phyloP scores from a whole-genome alignment of 64 coral and sea anemone genomes.

The Stylophora pistillata region DNA sequence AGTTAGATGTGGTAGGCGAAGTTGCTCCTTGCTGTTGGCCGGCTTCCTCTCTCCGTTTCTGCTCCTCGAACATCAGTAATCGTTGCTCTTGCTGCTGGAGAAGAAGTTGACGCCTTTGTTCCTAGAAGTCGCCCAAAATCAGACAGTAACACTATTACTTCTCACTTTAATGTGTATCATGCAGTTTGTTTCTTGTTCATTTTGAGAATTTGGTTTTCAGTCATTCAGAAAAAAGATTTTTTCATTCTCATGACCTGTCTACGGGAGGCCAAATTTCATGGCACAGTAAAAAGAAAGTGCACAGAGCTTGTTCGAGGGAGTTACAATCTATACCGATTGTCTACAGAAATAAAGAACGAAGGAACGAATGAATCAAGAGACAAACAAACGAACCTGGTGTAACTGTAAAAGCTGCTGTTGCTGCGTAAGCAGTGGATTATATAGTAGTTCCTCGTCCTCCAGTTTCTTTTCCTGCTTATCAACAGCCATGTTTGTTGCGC shows the following conservation, averaged over 20 bases:
- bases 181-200: too few species aligned
- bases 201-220: too few species aligned
- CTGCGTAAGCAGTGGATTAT: slow-evolving; percentile 62
- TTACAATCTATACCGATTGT: neutral
- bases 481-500: neutral
- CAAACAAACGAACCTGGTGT: slow-evolving; percentile 45
- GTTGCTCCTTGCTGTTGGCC: neutral
- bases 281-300: too few species aligned
- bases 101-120: slow-evolving; percentile 56
- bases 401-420: slow-evolving; percentile 58
- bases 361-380: neutral
- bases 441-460: slow-evolving; percentile 37
- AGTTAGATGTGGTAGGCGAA: neutral
- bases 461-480: slow-evolving; percentile 54
- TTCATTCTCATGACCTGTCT: too few species aligned
- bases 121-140: neutral
- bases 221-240: too few species aligned
- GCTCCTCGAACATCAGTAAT: slow-evolving; percentile 43
- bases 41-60: slow-evolving; percentile 3
- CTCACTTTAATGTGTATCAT: too few species aligned
- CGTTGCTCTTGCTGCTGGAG: slow-evolving; percentile 66
- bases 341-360: neutral
- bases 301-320: too few species aligned
- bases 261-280: too few species aligned
- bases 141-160: neutral